These are phyloP conservation scores for Ornithorhynchus anatinus DNA, from an alignment of 2,113 vertebrate species.

Conservation along the genomic window DNA sequence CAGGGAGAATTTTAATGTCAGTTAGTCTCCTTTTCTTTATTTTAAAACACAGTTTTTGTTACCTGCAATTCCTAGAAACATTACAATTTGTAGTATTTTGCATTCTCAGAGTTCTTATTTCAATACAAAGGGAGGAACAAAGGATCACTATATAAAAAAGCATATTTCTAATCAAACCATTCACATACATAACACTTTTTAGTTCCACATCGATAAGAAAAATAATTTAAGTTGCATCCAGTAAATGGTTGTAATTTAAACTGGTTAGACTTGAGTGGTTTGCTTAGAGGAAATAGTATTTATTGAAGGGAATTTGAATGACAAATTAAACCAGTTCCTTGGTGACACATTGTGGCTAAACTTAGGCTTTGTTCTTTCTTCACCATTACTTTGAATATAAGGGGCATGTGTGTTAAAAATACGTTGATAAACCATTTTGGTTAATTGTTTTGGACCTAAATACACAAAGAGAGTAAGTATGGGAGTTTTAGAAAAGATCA, in stretches of 20 bases:
- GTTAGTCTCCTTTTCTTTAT: background rate
- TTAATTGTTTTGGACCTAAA: background rate
- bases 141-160: background rate
- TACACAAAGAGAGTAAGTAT: background rate
- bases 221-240: background rate
- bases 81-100: background rate
- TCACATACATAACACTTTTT: background rate
- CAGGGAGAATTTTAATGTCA: background rate
- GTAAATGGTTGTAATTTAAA: background rate
- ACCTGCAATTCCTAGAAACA: background rate
- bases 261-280: background rate
- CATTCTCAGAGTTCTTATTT: background rate
- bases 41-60: background rate
- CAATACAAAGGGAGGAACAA: background rate
- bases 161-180: background rate
- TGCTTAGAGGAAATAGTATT: background rate
- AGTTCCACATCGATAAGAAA: background rate
- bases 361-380: background rate
- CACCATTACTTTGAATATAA: background rate
- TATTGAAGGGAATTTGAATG: background rate
- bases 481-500: background rate
- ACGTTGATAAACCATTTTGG: background rate
- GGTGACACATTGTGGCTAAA: background rate
- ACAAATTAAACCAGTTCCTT: background rate
- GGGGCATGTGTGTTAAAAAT: background rate